phyloP scores from a whole-genome alignment of 1,140 invertebrate species.

The Periplaneta americana region DNA sequence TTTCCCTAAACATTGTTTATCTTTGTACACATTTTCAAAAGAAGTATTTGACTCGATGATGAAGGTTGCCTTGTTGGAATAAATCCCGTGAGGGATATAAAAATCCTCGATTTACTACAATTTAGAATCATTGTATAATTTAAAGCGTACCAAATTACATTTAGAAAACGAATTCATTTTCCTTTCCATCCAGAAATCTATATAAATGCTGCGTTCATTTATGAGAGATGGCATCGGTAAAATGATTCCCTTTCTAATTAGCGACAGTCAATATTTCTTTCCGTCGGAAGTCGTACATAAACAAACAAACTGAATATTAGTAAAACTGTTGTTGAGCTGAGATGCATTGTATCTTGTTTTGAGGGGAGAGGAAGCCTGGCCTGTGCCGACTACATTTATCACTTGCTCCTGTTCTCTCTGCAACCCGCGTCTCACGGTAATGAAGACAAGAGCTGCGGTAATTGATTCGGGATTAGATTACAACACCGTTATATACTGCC shows the following conservation, averaged over 20 bases:
- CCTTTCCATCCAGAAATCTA: too few relatives aligned
- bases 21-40: too few relatives aligned
- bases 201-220: too few relatives aligned
- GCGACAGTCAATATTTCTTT: not conserved
- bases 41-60: too few relatives aligned
- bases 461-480: not conserved
- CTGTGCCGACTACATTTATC: not conserved
- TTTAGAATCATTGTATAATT: too few relatives aligned
- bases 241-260: not conserved
- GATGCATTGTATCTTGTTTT: not conserved
- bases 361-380: not conserved
- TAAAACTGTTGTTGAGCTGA: not conserved
- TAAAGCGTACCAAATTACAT: too few relatives aligned
- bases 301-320: not conserved
- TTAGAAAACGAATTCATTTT: too few relatives aligned
- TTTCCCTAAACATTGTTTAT: too few relatives aligned
- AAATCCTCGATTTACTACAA: too few relatives aligned
- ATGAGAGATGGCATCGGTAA: too few relatives aligned
- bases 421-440: not conserved
- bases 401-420: not conserved
- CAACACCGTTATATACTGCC: not conserved
- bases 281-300: not conserved
- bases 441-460: not conserved
- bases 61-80: too few relatives aligned
- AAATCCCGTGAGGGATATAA: too few relatives aligned